Evolutionary conservation across 1,140 invertebrate species (phyloP).

Genomic region (Drosophila oshimai): DNA sequence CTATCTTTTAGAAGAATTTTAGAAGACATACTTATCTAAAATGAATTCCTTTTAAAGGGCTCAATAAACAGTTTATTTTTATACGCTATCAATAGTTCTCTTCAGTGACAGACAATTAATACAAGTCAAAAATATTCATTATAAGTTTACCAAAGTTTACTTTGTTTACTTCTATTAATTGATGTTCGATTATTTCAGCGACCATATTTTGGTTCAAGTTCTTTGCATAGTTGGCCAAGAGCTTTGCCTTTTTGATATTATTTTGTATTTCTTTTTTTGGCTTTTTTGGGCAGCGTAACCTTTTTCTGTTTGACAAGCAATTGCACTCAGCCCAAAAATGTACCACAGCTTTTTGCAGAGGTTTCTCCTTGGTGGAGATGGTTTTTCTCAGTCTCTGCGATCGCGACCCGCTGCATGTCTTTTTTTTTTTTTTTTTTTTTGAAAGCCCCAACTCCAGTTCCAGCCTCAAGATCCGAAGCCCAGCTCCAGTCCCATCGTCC

Average conservation of each 20-base stretch:
- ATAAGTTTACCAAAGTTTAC: neutral
- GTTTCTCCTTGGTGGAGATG: slow-evolving; percentile 23
- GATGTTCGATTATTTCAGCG: neutral
- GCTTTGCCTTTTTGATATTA: slow-evolving; percentile 13
- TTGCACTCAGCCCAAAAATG: slow-evolving; percentile 77
- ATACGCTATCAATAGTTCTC: too few species aligned
- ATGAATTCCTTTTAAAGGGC: too few species aligned
- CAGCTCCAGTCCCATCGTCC: slow-evolving; percentile 15
- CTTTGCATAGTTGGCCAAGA: slow-evolving; percentile 6
- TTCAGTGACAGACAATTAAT: neutral
- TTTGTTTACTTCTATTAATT: slow-evolving; percentile 1
- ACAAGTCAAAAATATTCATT: too few species aligned
- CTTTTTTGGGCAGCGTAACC: slow-evolving; percentile 59
- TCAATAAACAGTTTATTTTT: too few species aligned
- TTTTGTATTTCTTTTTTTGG: slow-evolving; percentile 3
- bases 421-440: neutral
- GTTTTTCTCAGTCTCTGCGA: slow-evolving; percentile 53
- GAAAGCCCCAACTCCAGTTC: neutral
- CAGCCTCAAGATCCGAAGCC: neutral
- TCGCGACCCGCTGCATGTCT: slow-evolving; percentile 52
- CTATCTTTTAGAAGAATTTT: too few species aligned
- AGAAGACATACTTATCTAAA: too few species aligned
- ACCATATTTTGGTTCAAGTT: neutral
- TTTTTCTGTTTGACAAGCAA: slow-evolving; percentile 80
- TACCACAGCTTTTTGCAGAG: slow-evolving; percentile 28